Conservation (phyloP, 2,113 vertebrate genomes). For the Rhadina sibilatrix region DNA sequence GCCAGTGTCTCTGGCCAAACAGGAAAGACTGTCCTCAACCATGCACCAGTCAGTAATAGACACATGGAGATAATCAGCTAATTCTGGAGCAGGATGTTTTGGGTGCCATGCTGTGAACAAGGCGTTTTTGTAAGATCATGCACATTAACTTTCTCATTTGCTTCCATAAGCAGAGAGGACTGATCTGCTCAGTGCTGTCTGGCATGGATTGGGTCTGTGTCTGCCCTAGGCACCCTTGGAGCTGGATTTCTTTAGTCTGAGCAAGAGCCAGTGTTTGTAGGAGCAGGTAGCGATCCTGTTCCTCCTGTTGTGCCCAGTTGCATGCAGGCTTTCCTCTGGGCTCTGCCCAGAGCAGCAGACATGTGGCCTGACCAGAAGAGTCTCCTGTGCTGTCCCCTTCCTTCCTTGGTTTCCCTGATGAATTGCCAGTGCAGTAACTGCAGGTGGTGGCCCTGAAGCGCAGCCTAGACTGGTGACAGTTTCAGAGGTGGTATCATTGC, state of each 20-base stretch:
- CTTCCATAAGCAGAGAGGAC: neutral
- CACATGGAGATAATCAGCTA: neutral
- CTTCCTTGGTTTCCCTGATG: neutral
- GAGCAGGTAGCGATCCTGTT: neutral
- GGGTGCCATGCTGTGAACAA: accelerated
- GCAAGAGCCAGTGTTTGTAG: neutral
- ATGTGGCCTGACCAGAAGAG: neutral
- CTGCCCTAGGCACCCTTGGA: neutral
- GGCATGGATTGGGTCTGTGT: neutral
- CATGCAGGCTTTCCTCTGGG: neutral
- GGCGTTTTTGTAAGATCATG: neutral
- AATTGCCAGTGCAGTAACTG: neutral
- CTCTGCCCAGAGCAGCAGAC: neutral
- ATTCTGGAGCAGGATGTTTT: neutral
- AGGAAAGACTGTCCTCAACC: neutral
- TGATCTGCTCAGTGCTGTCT: neutral
- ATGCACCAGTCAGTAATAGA: neutral
- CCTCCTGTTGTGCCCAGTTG: neutral
- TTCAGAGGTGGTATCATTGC: neutral
- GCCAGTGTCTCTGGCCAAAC: neutral
- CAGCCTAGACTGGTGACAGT: neutral
- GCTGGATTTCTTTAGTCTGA: neutral
- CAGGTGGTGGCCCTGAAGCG: accelerated
- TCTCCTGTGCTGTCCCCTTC: neutral
- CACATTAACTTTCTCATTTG: neutral